phyloP scores from a whole-genome alignment of 2,797 vertebrate species.

The Anableps anableps region DNA sequence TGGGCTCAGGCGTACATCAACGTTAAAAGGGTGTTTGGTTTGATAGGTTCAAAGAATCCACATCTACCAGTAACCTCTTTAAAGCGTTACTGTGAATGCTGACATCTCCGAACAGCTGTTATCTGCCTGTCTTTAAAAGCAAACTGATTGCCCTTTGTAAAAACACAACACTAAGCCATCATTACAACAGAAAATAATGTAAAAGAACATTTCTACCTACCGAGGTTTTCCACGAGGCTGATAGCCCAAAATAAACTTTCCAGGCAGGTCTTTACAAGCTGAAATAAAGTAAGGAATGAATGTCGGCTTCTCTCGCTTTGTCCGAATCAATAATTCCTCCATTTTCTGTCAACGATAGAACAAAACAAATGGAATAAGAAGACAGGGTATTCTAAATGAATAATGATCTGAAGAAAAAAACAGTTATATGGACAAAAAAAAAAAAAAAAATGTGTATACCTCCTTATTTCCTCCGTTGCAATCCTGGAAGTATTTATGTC shows the following conservation, averaged over 20 bases:
- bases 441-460: slow-evolving; percentile 69
- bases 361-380: background rate
- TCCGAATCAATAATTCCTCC: slow-evolving; percentile 92
- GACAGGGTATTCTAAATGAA: background rate
- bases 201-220: slow-evolving; percentile 73
- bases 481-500: slow-evolving; percentile 98
- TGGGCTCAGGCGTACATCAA: too few species aligned
- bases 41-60: background rate
- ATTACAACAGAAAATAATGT: background rate
- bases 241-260: slow-evolving; percentile 98
- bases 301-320: slow-evolving; percentile 97
- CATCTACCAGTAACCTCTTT: background rate
- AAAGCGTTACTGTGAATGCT: too few species aligned
- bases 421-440: background rate
- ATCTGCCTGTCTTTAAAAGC: background rate
- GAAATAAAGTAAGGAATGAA: slow-evolving; percentile 98
- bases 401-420: background rate
- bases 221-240: slow-evolving; percentile 98
- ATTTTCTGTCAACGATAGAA: slow-evolving; percentile 85
- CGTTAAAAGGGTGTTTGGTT: too few species aligned
- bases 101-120: background rate
- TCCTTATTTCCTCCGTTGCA: slow-evolving; percentile 91
- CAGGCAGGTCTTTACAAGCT: slow-evolving; percentile 95
- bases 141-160: background rate
- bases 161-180: background rate